A percentile compares a stretch with the other conserved stretches of the same genome.
These are phyloP conservation scores for Metacarcinus magister DNA, from an alignment of 2,888 invertebrate species.

Conservation along the genomic window DNA sequence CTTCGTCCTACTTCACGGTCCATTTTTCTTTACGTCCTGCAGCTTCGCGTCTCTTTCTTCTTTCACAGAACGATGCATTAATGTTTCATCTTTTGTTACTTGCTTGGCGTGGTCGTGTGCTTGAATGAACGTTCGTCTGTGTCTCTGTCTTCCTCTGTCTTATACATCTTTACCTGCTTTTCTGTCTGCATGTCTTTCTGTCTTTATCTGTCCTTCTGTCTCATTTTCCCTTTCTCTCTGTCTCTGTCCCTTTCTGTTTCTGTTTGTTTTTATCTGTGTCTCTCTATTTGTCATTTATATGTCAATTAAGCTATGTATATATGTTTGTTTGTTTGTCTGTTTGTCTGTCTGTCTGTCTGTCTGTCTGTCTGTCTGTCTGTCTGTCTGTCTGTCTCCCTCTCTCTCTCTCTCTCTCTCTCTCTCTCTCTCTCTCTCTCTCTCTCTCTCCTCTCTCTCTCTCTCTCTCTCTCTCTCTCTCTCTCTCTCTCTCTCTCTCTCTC, in stretches of 20 bases:
- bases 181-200: not conserved
- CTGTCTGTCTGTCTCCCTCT: not conserved
- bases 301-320: not conserved
- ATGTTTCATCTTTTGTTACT: not conserved
- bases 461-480: not conserved
- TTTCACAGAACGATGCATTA: not conserved
- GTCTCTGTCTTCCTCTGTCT: not conserved
- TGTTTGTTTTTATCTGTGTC: too few species aligned
- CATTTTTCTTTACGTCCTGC: not conserved
- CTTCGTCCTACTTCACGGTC: not conserved
- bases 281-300: too few species aligned
- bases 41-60: not conserved
- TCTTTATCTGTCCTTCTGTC: not conserved
- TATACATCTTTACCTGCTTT: not conserved
- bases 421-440: not conserved
- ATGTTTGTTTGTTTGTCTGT: not conserved
- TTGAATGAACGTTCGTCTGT: not conserved
- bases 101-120: not conserved
- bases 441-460: not conserved
- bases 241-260: too few species aligned
- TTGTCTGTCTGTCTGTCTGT: not conserved
- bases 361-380: not conserved
- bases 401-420: not conserved
- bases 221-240: not conserved
- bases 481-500: not conserved